These are phyloP conservation scores for Dermochelys coriacea DNA, from an alignment of 2,797 vertebrate genomes.

Conservation along the genomic window DNA sequence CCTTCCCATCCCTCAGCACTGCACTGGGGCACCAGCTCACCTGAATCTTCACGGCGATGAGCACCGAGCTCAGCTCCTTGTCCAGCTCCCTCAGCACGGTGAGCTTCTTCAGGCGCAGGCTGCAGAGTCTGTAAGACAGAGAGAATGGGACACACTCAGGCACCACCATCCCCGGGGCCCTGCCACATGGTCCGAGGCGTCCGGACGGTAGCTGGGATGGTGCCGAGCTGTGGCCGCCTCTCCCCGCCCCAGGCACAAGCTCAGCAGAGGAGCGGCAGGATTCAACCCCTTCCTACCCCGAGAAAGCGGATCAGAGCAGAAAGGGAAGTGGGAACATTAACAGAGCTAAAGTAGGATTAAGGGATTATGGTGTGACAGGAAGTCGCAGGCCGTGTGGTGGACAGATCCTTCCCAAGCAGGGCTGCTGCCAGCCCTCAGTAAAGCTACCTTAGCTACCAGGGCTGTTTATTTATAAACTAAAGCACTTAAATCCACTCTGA, in stretches of 20 bases:
- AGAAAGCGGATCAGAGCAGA: conserved; percentile 42
- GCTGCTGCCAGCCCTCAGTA: conserved; percentile 59
- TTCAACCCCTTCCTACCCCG: background rate
- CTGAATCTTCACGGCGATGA: conserved; percentile 95
- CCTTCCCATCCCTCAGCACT: background rate
- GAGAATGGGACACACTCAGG: conserved; percentile 78
- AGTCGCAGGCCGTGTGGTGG: conserved; percentile 70
- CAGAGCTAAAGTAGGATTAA: conserved; percentile 78
- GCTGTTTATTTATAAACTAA: conserved; percentile 67
- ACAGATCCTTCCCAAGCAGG: conserved; percentile 60
- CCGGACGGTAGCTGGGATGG: conserved; percentile 34
- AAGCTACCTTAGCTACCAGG: conserved; percentile 46
- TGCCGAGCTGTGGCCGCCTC: background rate
- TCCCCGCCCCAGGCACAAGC: background rate
- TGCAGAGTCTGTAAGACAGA: conserved; percentile 88
- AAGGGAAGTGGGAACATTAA: conserved; percentile 71
- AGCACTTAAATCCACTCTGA: conserved; percentile 62
- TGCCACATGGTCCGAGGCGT: conserved; percentile 66
- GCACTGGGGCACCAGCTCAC: conserved; percentile 73
- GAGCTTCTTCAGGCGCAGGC: conserved; percentile 93
- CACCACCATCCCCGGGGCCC: conserved; percentile 75
- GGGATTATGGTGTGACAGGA: conserved; percentile 76
- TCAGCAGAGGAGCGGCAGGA: conserved; percentile 8
- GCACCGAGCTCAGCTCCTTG: conserved; percentile 93
- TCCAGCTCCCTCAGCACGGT: conserved; percentile 94